These are phyloP conservation scores for Vulpes lagopus DNA, from an alignment of 2,113 vertebrate genomes.

Conservation along the genomic window DNA sequence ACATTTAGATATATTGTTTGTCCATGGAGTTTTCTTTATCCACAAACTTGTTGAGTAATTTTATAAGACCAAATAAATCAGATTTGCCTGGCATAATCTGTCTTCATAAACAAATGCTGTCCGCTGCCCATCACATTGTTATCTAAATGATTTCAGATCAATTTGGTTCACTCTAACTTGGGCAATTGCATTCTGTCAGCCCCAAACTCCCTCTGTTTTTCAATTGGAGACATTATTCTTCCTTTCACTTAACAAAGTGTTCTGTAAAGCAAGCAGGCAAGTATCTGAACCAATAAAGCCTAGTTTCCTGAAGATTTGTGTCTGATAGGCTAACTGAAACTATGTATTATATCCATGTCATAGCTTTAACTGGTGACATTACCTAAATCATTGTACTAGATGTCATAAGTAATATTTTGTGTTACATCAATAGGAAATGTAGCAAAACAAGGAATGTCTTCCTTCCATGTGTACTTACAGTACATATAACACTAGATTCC, in stretches of 20 bases:
- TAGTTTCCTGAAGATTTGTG: conserved; percentile 67
- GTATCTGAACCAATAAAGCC: conserved; percentile 78
- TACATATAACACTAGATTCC: conserved; percentile 31
- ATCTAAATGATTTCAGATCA: conserved; percentile 84
- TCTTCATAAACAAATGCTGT: conserved; percentile 83
- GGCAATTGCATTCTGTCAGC: conserved; percentile 80
- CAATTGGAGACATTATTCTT: conserved; percentile 82
- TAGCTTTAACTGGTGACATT: conserved; percentile 44
- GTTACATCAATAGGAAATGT: conserved; percentile 25
- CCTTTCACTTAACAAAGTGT: conserved; percentile 81
- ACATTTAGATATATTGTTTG: conserved; percentile 80
- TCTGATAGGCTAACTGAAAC: conserved; percentile 64
- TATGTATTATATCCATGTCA: conserved; percentile 61
- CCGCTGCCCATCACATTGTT: conserved; percentile 77
- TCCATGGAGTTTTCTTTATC: conserved; percentile 75
- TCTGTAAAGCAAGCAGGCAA: conserved; percentile 79
- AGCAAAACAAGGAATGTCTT: conserved; percentile 49
- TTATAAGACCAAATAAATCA: conserved; percentile 80
- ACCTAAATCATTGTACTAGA: conserved; percentile 39
- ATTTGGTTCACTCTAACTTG: conserved; percentile 79
- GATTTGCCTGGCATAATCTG: conserved; percentile 81
- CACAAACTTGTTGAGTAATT: conserved; percentile 82
- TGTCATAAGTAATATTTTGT: conserved; percentile 6
- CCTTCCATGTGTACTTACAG: background rate
- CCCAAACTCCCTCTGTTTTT: conserved; percentile 78